Evolutionary conservation across 2,113 vertebrate genomes (phyloP).

Genomic region (Corythaeola cristata): DNA sequence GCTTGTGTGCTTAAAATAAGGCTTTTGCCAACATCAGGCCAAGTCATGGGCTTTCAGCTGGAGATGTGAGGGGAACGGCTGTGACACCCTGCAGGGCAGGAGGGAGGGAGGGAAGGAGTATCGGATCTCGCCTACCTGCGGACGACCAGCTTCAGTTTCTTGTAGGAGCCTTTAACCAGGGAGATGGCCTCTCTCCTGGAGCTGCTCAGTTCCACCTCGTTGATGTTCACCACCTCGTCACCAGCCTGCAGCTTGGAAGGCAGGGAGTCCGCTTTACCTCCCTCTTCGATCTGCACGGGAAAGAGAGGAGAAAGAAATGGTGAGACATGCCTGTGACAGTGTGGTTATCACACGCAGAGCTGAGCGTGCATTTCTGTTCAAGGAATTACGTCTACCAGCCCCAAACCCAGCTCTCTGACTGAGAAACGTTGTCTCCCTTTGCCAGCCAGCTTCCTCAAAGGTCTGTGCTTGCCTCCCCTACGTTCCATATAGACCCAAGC

Average conservation of each 20-base stretch:
- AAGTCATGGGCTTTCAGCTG: background rate
- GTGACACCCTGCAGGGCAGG: background rate
- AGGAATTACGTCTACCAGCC: background rate
- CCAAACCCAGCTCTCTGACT: background rate
- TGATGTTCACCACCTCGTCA: conserved; percentile 89
- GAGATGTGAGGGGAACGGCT: background rate
- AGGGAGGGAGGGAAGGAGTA: background rate
- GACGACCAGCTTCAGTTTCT: conserved; percentile 85
- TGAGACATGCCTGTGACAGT: background rate
- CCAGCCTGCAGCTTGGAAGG: conserved; percentile 82
- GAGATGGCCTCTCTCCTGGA: conserved; percentile 89
- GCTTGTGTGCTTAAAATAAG: background rate
- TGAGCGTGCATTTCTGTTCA: background rate
- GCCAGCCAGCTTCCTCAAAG: background rate
- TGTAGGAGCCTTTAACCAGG: conserved; percentile 91
- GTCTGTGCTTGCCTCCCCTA: background rate
- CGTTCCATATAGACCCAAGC: background rate
- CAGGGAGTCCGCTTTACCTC: conserved; percentile 83
- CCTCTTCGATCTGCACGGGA: conserved; percentile 83
- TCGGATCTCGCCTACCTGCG: conserved; percentile 81
- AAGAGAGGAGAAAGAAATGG: conserved; percentile 11
- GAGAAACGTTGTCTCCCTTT: background rate
- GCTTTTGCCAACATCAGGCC: background rate
- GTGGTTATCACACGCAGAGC: background rate
- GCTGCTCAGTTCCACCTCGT: conserved; percentile 86